Base-by-base conservation (phyloP, 2,113 vertebrate genomes). In the Neodontobutis hainanensis region DNA sequence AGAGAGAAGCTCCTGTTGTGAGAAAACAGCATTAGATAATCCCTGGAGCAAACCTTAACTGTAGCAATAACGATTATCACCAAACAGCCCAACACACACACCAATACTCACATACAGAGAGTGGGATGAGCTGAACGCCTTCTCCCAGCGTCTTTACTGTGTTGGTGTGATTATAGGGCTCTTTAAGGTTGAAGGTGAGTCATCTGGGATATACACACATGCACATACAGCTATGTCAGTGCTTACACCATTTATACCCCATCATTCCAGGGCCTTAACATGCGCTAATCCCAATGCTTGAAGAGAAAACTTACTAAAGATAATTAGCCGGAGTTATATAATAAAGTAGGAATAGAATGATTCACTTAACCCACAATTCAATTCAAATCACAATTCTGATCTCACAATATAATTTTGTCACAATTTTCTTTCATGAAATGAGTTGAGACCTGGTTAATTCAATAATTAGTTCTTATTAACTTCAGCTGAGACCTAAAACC, bases 161-260 rank as follows among this genome's bases (percentile, higher is more conserved):
- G 81, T 88, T 84, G 77, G 87, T 89, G 81, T 85, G 82, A 84
- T 90, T 84, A 83, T 63, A 65, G 61, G 64, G 68, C 80, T 78
- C 84, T 84, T 86, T 81, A 80, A 83, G 79, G 84, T 83, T 81
- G 64, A 83, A 59, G 62, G 74, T 87, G 87, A 89, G 77, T 88
- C 87, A 90, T 87, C 67, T 27, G 45, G 52, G 64, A 62, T 11
- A 67, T 73, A 76, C 69, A 75, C 42, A 78, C 64, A 9, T 51
- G 43, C 68, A 61, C 73, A 62, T 68, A 67, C n/a, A 77, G 71
- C 71, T 82, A 69, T 76, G 84, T 78, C 78, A 73, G 70, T 78
- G 74, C 82, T 81, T 77, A 64, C 69, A 82, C 82, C 75, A 85
- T 89, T 85, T 79, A 77, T 82, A 48, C 79, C 79, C 60, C 42